phyloP scores from a whole-genome alignment of 2,797 vertebrate genomes.

The Allobates femoralis region DNA sequence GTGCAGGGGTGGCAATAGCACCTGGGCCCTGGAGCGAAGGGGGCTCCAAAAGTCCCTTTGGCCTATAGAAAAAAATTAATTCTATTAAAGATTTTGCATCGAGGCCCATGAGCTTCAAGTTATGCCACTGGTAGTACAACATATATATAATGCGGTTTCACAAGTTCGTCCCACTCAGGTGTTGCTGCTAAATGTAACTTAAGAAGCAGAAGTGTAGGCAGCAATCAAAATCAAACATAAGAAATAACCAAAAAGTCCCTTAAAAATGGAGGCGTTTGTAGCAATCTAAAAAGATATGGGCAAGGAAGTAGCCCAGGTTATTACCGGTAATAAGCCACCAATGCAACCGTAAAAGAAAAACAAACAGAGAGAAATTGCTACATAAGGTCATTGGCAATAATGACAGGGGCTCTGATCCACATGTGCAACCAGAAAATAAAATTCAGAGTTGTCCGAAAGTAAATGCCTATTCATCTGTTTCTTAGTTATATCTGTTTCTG shows the following conservation, averaged over 20 bases:
- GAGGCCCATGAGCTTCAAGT: no score
- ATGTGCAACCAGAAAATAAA: neutral
- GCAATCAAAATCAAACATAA: neutral
- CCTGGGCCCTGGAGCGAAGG: no score
- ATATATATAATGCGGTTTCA: neutral
- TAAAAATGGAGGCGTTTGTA: slow-evolving; percentile 21
- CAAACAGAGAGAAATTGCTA: neutral
- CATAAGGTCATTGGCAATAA: neutral
- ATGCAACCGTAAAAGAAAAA: neutral
- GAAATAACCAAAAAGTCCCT: slow-evolving; percentile 23
- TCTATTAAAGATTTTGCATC: no score
- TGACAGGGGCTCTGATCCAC: neutral
- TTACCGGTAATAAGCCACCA: neutral
- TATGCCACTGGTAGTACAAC: no score
- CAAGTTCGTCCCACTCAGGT: slow-evolving; percentile 30
- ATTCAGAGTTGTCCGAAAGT: neutral
- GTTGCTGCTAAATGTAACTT: slow-evolving; percentile 18
- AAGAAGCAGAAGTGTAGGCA: slow-evolving; percentile 6
- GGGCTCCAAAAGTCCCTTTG: no score
- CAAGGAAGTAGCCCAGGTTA: slow-evolving; percentile 4
- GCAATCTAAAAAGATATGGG: slow-evolving; percentile 9
- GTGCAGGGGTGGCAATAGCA: neutral
- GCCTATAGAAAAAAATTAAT: no score
- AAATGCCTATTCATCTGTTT: neutral
- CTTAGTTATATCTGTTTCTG: neutral